Conservation (phyloP, 2,113 vertebrate genomes). For the Hippocampus zosterae region DNA sequence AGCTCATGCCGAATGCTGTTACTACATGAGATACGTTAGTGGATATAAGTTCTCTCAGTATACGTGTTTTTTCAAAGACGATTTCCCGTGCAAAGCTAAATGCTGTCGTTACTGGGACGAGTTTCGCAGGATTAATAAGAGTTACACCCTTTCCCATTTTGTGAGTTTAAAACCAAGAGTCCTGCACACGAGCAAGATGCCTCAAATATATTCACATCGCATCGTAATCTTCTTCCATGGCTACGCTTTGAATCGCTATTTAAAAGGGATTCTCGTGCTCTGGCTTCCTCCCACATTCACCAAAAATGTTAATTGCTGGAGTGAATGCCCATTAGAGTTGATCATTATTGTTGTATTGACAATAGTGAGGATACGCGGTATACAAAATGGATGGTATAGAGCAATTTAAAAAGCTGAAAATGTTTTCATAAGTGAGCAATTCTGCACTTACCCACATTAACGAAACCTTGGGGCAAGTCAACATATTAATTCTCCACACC, state of each 20-base stretch:
- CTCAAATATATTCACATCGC: background rate
- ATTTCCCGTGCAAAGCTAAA: constrained; percentile 2
- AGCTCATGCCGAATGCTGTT: background rate
- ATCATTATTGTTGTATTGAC: too few relatives aligned
- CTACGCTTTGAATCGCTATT: background rate
- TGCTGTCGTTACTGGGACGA: background rate
- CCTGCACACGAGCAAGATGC: background rate
- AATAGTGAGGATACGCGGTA: background rate
- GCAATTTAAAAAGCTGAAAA: too few relatives aligned
- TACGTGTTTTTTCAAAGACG: background rate
- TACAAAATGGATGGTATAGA: background rate
- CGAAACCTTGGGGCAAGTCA: too few relatives aligned
- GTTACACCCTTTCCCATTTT: constrained; percentile 46
- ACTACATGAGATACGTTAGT: too few relatives aligned
- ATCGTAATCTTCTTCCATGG: background rate
- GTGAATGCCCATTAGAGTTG: too few relatives aligned
- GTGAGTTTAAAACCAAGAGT: background rate
- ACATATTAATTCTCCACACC: too few relatives aligned
- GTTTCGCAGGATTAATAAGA: constrained; percentile 8
- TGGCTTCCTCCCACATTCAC: too few relatives aligned
- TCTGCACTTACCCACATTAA: too few relatives aligned
- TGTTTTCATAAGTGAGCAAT: too few relatives aligned
- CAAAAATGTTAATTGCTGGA: too few relatives aligned
- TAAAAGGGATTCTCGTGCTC: background rate
- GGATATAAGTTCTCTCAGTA: background rate